Percentiles rank a stretch among this genome's conserved stretches.
Evolutionary conservation across 2,888 invertebrate species (phyloP).

Genomic region (Drosophila flavopinicola): DNA sequence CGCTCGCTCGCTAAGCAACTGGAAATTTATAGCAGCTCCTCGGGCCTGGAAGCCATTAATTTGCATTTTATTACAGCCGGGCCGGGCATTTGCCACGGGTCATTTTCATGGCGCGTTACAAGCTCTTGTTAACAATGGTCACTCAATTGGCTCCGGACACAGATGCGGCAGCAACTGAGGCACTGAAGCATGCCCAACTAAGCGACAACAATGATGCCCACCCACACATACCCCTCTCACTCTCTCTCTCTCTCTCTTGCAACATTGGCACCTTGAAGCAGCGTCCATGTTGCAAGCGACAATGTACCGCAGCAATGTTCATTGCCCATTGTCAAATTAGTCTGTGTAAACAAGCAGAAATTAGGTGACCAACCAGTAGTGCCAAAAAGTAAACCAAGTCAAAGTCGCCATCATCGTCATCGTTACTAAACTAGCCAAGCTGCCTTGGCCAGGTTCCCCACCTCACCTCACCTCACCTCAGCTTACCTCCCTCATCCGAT

Average conservation of each 20-base stretch:
- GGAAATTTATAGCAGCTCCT: slow-evolving; percentile 61
- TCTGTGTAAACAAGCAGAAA: slow-evolving; percentile 64
- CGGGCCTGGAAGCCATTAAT: slow-evolving; percentile 64
- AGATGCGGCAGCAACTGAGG: slow-evolving; percentile 60
- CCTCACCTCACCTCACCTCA: not conserved
- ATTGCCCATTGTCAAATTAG: slow-evolving; percentile 76
- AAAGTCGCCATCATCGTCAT: slow-evolving; percentile 55
- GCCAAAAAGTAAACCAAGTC: slow-evolving; percentile 68
- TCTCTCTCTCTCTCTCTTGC: slow-evolving; percentile 44
- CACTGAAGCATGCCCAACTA: slow-evolving; percentile 73
- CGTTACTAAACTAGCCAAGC: slow-evolving; percentile 20
- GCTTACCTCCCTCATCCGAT: too few relatives aligned
- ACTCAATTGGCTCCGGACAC: slow-evolving; percentile 65
- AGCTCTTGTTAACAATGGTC: slow-evolving; percentile 72
- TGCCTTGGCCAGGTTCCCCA: slow-evolving; percentile 20
- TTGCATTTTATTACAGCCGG: slow-evolving; percentile 75
- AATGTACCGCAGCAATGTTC: slow-evolving; percentile 29
- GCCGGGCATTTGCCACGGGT: slow-evolving; percentile 79
- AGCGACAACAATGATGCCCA: slow-evolving; percentile 76
- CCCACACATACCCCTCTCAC: slow-evolving; percentile 33
- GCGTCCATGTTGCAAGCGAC: slow-evolving; percentile 56
- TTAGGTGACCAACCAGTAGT: slow-evolving; percentile 60
- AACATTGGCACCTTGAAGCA: slow-evolving; percentile 62
- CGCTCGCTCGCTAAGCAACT: slow-evolving; percentile 14
- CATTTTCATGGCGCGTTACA: slow-evolving; percentile 76